Base-by-base conservation (phyloP, 2,888 invertebrate species). In the Meteorus cinctellus region DNA sequence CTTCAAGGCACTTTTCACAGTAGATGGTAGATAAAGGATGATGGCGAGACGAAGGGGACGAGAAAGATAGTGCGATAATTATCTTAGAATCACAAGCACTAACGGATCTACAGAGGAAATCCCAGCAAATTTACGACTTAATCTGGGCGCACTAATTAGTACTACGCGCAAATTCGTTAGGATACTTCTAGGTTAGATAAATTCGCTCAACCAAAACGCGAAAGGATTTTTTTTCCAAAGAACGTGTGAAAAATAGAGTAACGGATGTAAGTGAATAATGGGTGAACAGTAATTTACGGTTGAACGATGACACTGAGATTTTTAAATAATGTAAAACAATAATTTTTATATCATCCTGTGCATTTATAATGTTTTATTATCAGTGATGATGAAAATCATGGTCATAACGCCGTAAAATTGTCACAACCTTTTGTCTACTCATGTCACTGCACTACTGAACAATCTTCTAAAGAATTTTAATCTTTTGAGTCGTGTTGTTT, bases 21-120 rank as follows among this genome's bases (percentile, higher is more conserved):
- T n/a, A 55, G 55, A 55, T 55, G 19, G 3, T 8, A 55, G 55
- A 55, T 55, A 55, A 55, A 55, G 31, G 62, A 71, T 67, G 65
- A 59, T 63, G 72, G 74, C 72, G 48, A 19, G 59, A 72, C 72
- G 76, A 73, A 77, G 66, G 72, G 36, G 14, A 16, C 31, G 31
- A 55, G n/a, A 16, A 19, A 19, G 10, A 55, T 55, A 19, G 10
- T 55, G 55, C 8, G 5, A 19, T 55, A 55, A 55, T 55, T 55
- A 55, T 55, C 19, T 19, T 16, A 19, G 41, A 66, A 41, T 66
- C 66, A 41, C 41, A 66, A 41, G 41, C 24, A 41, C 6, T 45
- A 24, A 66, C 41, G 66, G 41, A 66, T 41, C 24, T 24, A 10
- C 6, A 41, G 27, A 12, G 19, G 24, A 66, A 48, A 55, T 36